phyloP scores from a whole-genome alignment of 2,797 vertebrate genomes.

The Alectoris magna region DNA sequence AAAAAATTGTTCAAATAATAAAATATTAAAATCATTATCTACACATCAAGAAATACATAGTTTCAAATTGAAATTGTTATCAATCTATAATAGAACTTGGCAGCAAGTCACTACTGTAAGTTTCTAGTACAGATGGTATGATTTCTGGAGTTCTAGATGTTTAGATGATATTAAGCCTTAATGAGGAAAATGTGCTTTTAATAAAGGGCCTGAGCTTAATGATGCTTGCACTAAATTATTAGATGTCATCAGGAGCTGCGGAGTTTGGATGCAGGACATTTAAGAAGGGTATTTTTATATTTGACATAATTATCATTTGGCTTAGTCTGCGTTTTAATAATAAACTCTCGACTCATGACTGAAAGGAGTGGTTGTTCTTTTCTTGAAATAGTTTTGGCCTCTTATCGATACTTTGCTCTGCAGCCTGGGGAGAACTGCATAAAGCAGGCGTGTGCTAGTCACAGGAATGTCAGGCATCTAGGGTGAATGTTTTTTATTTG shows the following conservation, averaged over 20 bases:
- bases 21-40: neutral
- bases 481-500: neutral
- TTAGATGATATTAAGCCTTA: neutral
- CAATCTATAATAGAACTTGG: neutral
- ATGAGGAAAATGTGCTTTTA: slow-evolving; percentile 4
- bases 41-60: neutral
- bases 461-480: neutral
- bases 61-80: neutral
- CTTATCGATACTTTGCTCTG: neutral
- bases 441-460: neutral
- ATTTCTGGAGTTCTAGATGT: neutral
- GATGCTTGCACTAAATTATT: neutral
- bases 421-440: neutral
- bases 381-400: slow-evolving; percentile 12
- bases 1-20: neutral
- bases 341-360: neutral
- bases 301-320: slow-evolving; percentile 27
- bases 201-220: neutral
- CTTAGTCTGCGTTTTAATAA: slow-evolving; percentile 21
- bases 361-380: neutral
- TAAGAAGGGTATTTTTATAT: neutral
- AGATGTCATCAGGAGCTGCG: neutral
- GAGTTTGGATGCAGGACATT: neutral
- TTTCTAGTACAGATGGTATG: neutral
- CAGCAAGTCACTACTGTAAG: neutral